Evolutionary conservation across 1,140 invertebrate species (phyloP).

Genomic region (Plectrocnemia conspersa): DNA sequence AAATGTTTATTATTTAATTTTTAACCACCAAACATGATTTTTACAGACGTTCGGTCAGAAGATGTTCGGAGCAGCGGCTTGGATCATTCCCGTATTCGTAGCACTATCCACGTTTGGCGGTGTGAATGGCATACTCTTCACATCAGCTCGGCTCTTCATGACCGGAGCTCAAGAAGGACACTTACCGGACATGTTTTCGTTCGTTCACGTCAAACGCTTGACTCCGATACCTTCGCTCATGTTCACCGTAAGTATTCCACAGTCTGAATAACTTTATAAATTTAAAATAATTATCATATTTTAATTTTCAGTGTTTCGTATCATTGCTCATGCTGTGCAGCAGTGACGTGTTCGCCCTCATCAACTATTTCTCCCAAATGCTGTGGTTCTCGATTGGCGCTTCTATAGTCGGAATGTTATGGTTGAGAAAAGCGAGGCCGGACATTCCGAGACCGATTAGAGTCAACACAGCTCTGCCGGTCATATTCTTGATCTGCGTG

Average conservation of each 20-base stretch:
- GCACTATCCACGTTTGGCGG: constrained; percentile 80
- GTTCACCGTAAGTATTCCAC: constrained; percentile 61
- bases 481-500: constrained; percentile 79
- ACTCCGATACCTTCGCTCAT: constrained; percentile 79
- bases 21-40: constrained; percentile 11
- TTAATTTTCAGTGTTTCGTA: constrained; percentile 60
- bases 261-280: neutral
- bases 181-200: constrained; percentile 72
- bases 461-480: constrained; percentile 75
- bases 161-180: constrained; percentile 79
- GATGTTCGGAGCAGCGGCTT: constrained; percentile 70
- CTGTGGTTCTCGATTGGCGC: constrained; percentile 74
- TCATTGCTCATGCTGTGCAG: constrained; percentile 68
- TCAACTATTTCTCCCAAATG: constrained; percentile 76
- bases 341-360: constrained; percentile 66
- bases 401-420: constrained; percentile 73
- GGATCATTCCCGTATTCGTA: constrained; percentile 85
- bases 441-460: constrained; percentile 74
- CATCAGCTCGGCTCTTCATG: constrained; percentile 72
- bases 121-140: constrained; percentile 89
- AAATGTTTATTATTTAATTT: neutral
- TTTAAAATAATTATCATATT: constrained; percentile 4
- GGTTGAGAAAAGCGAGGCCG: constrained; percentile 67
- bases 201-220: constrained; percentile 67
- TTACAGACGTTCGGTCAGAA: constrained; percentile 71